A percentile compares a stretch with the other conserved stretches of the same genome.
Conservation (phyloP, 1,140 invertebrate species). For the Drosophila gunungcola region DNA sequence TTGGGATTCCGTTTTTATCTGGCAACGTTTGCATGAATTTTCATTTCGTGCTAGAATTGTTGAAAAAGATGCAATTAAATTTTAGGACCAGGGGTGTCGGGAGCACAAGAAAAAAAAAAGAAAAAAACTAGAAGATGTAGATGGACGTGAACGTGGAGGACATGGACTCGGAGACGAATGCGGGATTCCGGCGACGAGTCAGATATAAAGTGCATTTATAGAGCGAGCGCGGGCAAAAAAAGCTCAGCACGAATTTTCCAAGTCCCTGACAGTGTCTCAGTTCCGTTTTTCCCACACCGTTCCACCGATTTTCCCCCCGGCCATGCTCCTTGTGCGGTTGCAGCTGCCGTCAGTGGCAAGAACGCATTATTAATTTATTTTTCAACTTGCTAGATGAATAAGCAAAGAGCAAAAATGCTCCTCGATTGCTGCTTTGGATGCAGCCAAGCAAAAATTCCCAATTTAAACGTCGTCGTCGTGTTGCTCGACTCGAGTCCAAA, state of each 20-base stretch:
- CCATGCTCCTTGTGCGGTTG: slow-evolving; percentile 58
- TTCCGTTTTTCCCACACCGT: slow-evolving; percentile 2
- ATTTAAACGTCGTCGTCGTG: slow-evolving; percentile 69
- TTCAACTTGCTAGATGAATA: slow-evolving; percentile 82
- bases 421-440: slow-evolving; percentile 34
- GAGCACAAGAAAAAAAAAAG: not conserved
- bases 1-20: slow-evolving; percentile 51
- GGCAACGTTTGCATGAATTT: slow-evolving; percentile 77
- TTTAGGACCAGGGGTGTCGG: slow-evolving; percentile 61
- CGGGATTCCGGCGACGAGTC: slow-evolving; percentile 14
- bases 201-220: slow-evolving; percentile 6
- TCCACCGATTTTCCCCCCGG: not conserved
- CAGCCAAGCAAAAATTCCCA: slow-evolving; percentile 63
- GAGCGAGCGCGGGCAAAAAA: slow-evolving; percentile 20
- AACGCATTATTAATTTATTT: slow-evolving; percentile 84
- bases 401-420: slow-evolving; percentile 78
- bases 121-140: slow-evolving; percentile 15
- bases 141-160: slow-evolving; percentile 27
- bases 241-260: slow-evolving; percentile 36
- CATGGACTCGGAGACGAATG: slow-evolving; percentile 32
- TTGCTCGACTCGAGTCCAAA: slow-evolving; percentile 14
- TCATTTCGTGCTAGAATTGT: slow-evolving; percentile 79
- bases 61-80: slow-evolving; percentile 83
- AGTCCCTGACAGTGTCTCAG: slow-evolving; percentile 50
- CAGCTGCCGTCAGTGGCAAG: slow-evolving; percentile 80